These are phyloP conservation scores for Trematomus bernacchii DNA, from an alignment of 2,797 vertebrate genomes.

Conservation along the genomic window DNA sequence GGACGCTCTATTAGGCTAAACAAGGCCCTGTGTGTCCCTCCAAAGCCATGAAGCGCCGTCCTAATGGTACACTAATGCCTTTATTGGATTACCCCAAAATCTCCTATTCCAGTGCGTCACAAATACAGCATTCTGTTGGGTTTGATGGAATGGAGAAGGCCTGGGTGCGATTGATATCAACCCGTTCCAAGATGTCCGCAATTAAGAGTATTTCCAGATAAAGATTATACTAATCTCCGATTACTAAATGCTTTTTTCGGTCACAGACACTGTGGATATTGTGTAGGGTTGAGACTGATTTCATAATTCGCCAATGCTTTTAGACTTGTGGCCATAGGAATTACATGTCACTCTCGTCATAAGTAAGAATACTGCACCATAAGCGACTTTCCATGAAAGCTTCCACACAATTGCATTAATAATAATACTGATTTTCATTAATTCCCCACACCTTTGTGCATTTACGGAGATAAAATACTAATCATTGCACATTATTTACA, in stretches of 20 bases:
- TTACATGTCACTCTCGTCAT: slow-evolving; percentile 7
- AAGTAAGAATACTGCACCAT: not conserved
- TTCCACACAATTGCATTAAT: not conserved
- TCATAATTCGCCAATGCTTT: slow-evolving; percentile 43
- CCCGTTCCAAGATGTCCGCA: slow-evolving; percentile 48
- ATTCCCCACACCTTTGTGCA: slow-evolving; percentile 40
- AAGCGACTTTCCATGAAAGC: slow-evolving; percentile 6
- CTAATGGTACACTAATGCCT: slow-evolving; percentile 85
- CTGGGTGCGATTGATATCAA: slow-evolving; percentile 65
- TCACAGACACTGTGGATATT: slow-evolving; percentile 26
- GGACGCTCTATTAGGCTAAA: slow-evolving; percentile 80
- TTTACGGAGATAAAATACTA: slow-evolving; percentile 57
- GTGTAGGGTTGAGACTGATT: slow-evolving; percentile 34
- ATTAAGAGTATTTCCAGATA: slow-evolving; percentile 68
- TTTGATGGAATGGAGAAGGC: slow-evolving; percentile 76
- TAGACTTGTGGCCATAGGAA: slow-evolving; percentile 26
- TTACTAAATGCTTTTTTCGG: slow-evolving; percentile 51
- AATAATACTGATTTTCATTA: slow-evolving; percentile 52
- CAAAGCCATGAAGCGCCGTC: slow-evolving; percentile 78
- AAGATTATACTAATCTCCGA: slow-evolving; percentile 58
- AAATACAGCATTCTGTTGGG: slow-evolving; percentile 68
- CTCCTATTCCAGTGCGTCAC: slow-evolving; percentile 80
- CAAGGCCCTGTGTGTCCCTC: slow-evolving; percentile 79
- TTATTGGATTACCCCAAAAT: slow-evolving; percentile 85
- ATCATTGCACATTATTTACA: slow-evolving; percentile 68